Conservation (phyloP, 2,797 vertebrate species). For the Syndactyla subalaris region DNA sequence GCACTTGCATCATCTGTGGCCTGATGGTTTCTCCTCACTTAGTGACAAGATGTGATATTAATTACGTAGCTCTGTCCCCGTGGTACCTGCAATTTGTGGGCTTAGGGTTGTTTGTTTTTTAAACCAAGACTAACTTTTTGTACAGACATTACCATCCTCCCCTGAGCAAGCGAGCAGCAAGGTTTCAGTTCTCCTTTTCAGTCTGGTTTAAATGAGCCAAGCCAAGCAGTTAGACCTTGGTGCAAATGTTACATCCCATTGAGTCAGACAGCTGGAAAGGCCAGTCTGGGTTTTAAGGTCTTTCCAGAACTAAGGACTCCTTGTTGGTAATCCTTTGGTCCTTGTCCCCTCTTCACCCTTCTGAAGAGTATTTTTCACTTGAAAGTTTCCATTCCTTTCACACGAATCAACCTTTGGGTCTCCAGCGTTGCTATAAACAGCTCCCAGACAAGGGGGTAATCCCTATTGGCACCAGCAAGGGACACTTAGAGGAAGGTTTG, state of each 20-base stretch:
- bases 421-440: neutral
- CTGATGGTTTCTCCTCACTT: neutral
- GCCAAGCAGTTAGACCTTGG: neutral
- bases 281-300: neutral
- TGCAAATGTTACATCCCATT: neutral
- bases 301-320: neutral
- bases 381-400: neutral
- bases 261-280: slow-evolving; percentile 3
- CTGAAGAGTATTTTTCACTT: neutral
- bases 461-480: neutral
- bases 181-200: neutral
- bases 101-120: neutral
- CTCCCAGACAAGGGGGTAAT: neutral
- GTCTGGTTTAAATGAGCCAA: neutral
- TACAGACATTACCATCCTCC: neutral
- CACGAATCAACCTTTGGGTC: neutral
- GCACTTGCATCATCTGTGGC: neutral
- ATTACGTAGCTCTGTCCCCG: rapidly evolving
- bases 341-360: neutral
- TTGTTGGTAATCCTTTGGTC: neutral
- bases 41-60: neutral
- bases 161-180: neutral
- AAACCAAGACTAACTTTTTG: neutral
- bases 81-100: neutral
- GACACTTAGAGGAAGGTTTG: neutral